Evolutionary conservation across 2,797 vertebrate species (phyloP), one percentile per base, ranked within the genome.

Genomic region (Sebastolobus altivelis): DNA sequence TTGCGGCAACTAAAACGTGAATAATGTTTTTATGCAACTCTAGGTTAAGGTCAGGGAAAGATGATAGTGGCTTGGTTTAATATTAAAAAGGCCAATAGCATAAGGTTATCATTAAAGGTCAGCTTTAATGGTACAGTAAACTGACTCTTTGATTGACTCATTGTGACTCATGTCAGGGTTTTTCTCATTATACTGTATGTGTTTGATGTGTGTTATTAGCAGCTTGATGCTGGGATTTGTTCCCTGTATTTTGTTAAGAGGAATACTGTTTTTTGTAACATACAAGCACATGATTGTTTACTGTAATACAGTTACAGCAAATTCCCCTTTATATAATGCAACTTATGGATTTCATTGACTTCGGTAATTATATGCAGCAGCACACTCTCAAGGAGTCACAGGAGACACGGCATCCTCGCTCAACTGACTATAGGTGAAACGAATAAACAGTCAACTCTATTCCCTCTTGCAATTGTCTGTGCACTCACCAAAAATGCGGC

Each of bases 361-460:
- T 80, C 77, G 69, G 74, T 81, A 82, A 87, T 86, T 78, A 69
- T 80, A 79, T 86, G 71, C 77, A 81, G 82, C 73, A 70, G 70
- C 74, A 73, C 54, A 63, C 72, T 71, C 43, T 75, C 38, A 14
- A 68, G 69, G 55, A 70, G 80, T 83, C 85, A 79, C 70, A 70
- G 60, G 81, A 87, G 85, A 71, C 52, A 9, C 11, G 22, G 72
- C 74, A 72, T 89, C 75, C 60, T 83, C n/a, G 52, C 84, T 84
- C 74, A 56, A 61, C 73, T 79, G 59, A 75, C 86, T 89, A 61
- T 72, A 91, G 84, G 84, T 85, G 81, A 87, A 89, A 85, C 84
- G 89, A 92, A 91, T 81, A 83, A 89, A 91, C 69, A 77, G 80
- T 72, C 87, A 88, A 88, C 67, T 88, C 82, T 81, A 72, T 87